A percentile compares a stretch with the other conserved stretches of the same genome.
Evolutionary conservation across 2,797 vertebrate species (phyloP).

Genomic region (Coccyzus lansbergi): DNA sequence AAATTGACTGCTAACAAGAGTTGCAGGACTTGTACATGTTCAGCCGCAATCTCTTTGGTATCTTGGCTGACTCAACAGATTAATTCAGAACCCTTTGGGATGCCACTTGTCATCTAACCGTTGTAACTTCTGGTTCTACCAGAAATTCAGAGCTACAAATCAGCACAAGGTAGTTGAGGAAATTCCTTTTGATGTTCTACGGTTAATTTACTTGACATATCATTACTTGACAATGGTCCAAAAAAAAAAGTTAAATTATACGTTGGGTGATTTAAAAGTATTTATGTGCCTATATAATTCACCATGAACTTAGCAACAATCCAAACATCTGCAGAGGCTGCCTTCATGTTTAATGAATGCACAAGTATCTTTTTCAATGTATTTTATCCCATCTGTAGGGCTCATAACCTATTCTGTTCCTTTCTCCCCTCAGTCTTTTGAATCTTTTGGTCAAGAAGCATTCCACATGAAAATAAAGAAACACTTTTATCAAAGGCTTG

Average conservation of each 20-base stretch:
- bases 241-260: background rate
- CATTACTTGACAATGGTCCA: background rate
- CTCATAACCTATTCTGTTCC: background rate
- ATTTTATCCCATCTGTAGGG: background rate
- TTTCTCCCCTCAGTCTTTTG: background rate
- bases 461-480: constrained; percentile 13
- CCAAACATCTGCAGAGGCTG: background rate
- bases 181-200: background rate
- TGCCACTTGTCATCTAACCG: background rate
- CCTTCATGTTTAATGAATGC: background rate
- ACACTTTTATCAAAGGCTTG: constrained; percentile 39
- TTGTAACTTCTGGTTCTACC: background rate
- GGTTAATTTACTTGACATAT: background rate
- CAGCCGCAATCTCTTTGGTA: background rate
- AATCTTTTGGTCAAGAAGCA: constrained; percentile 16
- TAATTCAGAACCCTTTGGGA: background rate
- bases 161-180: background rate
- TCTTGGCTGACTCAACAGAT: background rate
- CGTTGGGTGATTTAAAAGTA: background rate
- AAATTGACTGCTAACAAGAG: background rate
- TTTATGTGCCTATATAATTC: background rate
- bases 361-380: background rate
- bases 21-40: accelerated
- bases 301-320: background rate
- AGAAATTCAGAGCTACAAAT: background rate